Conservation (phyloP, 2,888 invertebrate species). For the Keiferia lycopersicella region DNA sequence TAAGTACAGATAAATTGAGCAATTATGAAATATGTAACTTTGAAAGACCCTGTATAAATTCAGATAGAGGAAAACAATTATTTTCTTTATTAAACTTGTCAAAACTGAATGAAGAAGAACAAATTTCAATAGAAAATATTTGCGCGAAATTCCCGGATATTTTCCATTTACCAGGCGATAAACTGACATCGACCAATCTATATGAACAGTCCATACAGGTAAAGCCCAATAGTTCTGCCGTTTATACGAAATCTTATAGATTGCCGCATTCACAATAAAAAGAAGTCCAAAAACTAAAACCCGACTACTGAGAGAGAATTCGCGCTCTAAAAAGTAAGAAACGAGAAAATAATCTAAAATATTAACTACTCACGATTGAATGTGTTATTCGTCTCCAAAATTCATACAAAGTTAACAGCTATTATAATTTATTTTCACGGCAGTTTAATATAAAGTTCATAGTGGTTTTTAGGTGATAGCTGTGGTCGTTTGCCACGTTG, state of each 20-base stretch:
- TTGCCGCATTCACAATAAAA: not conserved
- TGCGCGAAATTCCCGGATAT: conserved; percentile 6
- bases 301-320: too few relatives aligned
- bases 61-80: not conserved
- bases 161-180: not conserved
- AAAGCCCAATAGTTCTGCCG: not conserved
- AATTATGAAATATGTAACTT: conserved; percentile 6
- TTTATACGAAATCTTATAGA: not conserved
- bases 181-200: not conserved
- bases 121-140: not conserved
- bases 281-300: too few relatives aligned
- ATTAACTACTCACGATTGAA: too few relatives aligned
- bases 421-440: too few relatives aligned
- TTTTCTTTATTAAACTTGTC: not conserved
- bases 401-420: too few relatives aligned
- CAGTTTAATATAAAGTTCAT: too few relatives aligned
- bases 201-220: not conserved
- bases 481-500: too few relatives aligned
- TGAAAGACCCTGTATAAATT: not conserved
- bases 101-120: not conserved
- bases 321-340: too few relatives aligned
- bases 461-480: too few relatives aligned
- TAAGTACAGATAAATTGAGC: not conserved
- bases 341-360: too few relatives aligned
- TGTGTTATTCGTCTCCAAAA: too few relatives aligned